Evolutionary conservation across 1,140 invertebrate species (phyloP).

Genomic region (Globodera ellingtonae): DNA sequence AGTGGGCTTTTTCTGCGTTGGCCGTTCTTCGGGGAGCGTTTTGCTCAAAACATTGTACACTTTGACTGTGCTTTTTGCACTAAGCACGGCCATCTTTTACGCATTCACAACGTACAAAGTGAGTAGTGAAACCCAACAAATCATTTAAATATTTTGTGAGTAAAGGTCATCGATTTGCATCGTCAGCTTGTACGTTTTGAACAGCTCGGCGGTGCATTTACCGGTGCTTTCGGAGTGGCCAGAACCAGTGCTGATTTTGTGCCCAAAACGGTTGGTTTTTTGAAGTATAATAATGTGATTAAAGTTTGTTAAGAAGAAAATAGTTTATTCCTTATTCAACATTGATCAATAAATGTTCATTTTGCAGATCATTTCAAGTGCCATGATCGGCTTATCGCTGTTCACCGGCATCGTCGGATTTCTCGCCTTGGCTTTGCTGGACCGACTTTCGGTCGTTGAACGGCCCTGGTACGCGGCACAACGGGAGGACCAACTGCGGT

Average conservation of each 20-base stretch:
- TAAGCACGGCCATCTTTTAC: conserved; percentile 58
- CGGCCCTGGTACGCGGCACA: conserved; percentile 36
- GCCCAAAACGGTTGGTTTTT: conserved; percentile 14
- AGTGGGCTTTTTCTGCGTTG: conserved; percentile 59
- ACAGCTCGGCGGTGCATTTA: conserved; percentile 31
- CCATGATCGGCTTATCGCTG: conserved; percentile 52
- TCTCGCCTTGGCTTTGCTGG: conserved; percentile 50
- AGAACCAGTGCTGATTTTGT: conserved; percentile 17
- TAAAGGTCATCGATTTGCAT: conserved; percentile 56
- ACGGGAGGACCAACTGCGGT: conserved; percentile 16
- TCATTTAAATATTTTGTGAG: no score
- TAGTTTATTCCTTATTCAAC: no score
- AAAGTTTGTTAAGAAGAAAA: no score
- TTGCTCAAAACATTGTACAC: conserved; percentile 59
- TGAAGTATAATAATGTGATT: no score
- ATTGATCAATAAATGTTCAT: conserved; percentile 5
- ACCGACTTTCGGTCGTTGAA: conserved; percentile 52
- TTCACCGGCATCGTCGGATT: conserved; percentile 51
- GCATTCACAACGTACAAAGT: conserved; percentile 63
- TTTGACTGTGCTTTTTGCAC: conserved; percentile 51
- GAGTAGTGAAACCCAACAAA: neutral
- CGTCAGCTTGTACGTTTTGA: conserved; percentile 47
- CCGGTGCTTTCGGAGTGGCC: neutral
- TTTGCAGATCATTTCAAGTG: conserved; percentile 49
- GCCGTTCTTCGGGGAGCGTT: conserved; percentile 57